phyloP scores from a whole-genome alignment of 2,888 invertebrate species.

The Eueremaeus valkanovi region DNA sequence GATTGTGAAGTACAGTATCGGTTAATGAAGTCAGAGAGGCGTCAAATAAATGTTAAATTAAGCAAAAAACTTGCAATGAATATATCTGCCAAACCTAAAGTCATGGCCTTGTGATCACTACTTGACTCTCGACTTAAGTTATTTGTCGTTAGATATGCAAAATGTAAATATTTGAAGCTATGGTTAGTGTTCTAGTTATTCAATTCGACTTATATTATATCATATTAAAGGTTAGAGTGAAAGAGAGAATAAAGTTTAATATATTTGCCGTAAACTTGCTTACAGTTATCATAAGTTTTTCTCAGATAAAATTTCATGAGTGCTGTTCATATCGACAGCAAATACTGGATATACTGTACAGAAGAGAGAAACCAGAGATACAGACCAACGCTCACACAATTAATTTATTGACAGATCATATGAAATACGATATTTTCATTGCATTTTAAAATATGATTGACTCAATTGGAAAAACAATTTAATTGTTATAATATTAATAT shows the following conservation, averaged over 20 bases:
- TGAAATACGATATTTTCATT: too few species aligned
- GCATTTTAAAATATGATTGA: too few species aligned
- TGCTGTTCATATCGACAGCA: slow-evolving; percentile 5
- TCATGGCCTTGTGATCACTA: slow-evolving; percentile 28
- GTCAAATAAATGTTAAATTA: slow-evolving; percentile 3
- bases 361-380: too few species aligned
- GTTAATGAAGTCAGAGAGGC: background rate
- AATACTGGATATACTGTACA: too few species aligned
- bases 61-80: background rate
- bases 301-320: slow-evolving; percentile 20
- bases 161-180: slow-evolving; percentile 32
- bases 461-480: too few species aligned
- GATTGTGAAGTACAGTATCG: background rate
- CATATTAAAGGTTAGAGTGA: background rate
- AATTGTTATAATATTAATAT: too few species aligned
- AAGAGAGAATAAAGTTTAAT: background rate
- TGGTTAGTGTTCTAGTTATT: slow-evolving; percentile 33
- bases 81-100: slow-evolving; percentile 18
- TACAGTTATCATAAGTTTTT: slow-evolving; percentile 8
- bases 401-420: too few species aligned
- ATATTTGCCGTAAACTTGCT: slow-evolving; percentile 6
- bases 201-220: background rate
- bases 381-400: too few species aligned
- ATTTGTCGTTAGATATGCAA: slow-evolving; percentile 27
- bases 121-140: background rate